These are phyloP conservation scores for Arctia plantaginis DNA, from an alignment of 2,888 invertebrate genomes.

Conservation along the genomic window DNA sequence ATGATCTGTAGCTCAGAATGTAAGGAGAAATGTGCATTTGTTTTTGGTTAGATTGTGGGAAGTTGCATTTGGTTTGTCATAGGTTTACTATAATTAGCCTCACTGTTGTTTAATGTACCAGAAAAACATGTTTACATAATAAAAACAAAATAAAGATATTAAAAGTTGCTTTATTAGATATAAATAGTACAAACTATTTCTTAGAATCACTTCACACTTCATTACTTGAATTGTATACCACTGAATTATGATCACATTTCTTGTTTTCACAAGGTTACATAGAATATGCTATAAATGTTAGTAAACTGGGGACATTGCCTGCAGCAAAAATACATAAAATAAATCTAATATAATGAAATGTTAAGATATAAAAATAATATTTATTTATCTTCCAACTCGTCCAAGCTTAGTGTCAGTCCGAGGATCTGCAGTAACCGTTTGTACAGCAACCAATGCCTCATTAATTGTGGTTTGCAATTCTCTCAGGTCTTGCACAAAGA, in stretches of 20 bases:
- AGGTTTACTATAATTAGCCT: constrained; percentile 24
- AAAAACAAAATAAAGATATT: constrained; percentile 34
- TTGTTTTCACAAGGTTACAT: not conserved
- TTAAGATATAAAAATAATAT: not conserved
- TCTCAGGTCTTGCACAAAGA: constrained; percentile 94
- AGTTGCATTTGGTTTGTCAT: constrained; percentile 41
- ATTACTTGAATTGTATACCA: not conserved
- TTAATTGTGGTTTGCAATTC: constrained; percentile 97
- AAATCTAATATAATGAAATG: not conserved
- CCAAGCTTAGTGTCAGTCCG: constrained; percentile 98
- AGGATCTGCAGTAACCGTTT: constrained; percentile 97
- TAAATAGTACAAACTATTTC: constrained; percentile 44
- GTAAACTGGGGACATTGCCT: not conserved
- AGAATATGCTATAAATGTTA: not conserved
- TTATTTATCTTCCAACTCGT: constrained; percentile 91
- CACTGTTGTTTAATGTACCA: constrained; percentile 33
- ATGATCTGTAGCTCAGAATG: constrained; percentile 38
- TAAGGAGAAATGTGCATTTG: constrained; percentile 31
- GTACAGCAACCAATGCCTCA: constrained; percentile 96
- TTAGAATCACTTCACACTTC: not conserved
- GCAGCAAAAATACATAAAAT: not conserved
- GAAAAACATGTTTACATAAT: constrained; percentile 38
- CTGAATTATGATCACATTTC: not conserved
- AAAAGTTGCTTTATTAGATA: constrained; percentile 39
- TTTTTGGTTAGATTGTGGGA: constrained; percentile 41